phyloP scores from a whole-genome alignment of 2,797 vertebrate genomes.

The Knipowitschia caucasica region DNA sequence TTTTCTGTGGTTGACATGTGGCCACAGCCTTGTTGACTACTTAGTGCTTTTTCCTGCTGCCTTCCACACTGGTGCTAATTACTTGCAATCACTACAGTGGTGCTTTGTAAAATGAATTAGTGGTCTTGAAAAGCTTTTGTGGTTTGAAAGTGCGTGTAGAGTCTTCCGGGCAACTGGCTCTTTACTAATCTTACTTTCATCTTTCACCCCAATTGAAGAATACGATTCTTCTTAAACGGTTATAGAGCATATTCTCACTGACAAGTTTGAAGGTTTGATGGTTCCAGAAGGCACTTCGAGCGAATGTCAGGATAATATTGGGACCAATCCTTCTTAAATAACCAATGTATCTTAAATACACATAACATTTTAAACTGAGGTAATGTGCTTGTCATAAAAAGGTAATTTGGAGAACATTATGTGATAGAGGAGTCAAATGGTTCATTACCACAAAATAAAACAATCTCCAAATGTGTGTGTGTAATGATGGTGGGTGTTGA shows the following conservation, averaged over 20 bases:
- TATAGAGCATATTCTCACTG: not conserved
- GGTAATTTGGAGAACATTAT: not conserved
- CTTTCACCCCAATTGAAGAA: conserved; percentile 19
- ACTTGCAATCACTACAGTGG: conserved; percentile 46
- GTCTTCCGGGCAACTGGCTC: conserved; percentile 54
- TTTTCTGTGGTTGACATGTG: conserved; percentile 17
- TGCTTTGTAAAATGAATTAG: conserved; percentile 67
- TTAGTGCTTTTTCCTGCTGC: conserved; percentile 24
- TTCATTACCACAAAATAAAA: conserved; percentile 8
- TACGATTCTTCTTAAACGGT: conserved; percentile 8
- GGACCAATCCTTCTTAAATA: not conserved
- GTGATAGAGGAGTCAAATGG: conserved; percentile 26
- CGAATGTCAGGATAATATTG: not conserved
- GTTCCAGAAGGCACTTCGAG: not conserved
- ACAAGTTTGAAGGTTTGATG: not conserved
- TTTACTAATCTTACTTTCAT: conserved; percentile 9
- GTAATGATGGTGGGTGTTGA: conserved; percentile 29
- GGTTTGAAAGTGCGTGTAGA: conserved; percentile 55
- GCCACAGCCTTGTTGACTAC: conserved; percentile 11
- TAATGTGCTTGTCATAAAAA: not conserved
- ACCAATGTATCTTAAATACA: not conserved
- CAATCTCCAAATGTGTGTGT: conserved; percentile 10
- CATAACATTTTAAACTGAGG: not conserved
- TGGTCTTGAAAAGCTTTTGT: conserved; percentile 69
- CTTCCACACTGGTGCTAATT: conserved; percentile 47